Evolutionary conservation across 1,140 invertebrate species (phyloP).

Genomic region (Tigriopus japonicus): DNA sequence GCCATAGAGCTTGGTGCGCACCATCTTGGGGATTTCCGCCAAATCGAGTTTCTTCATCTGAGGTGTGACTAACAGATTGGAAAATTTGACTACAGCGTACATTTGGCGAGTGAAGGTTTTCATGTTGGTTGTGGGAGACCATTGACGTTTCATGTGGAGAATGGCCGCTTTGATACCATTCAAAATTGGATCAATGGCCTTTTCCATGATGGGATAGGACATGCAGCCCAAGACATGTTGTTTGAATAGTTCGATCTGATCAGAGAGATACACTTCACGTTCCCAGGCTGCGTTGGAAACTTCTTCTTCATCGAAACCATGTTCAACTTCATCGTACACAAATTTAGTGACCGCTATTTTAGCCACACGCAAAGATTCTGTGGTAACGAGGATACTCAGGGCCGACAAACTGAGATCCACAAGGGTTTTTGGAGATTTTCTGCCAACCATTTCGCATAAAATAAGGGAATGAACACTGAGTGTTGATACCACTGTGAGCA

Average conservation of each 20-base stretch:
- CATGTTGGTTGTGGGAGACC: constrained; percentile 4
- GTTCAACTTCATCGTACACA: background rate
- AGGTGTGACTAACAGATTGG: background rate
- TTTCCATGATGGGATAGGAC: background rate
- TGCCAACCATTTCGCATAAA: too few relatives aligned
- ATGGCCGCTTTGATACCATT: background rate
- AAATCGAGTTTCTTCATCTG: background rate
- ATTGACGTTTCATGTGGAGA: background rate
- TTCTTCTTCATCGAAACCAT: background rate
- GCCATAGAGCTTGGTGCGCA: constrained; percentile 2
- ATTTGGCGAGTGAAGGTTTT: background rate
- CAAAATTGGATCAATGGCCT: background rate
- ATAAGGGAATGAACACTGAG: too few relatives aligned
- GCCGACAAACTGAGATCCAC: background rate
- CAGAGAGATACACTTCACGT: background rate
- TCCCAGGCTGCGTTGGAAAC: background rate
- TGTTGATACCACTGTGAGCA: too few relatives aligned
- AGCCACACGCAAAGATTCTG: background rate
- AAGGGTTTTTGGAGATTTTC: too few relatives aligned
- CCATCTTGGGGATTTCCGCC: constrained; percentile 1
- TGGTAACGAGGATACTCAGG: background rate
- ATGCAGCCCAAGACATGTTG: background rate
- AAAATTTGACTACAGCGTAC: background rate
- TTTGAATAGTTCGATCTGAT: background rate
- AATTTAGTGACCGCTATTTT: background rate